Percentiles rank a stretch among this genome's conserved stretches.
phyloP scores from a whole-genome alignment of 2,113 vertebrate genomes.

The Lampris incognitus region DNA sequence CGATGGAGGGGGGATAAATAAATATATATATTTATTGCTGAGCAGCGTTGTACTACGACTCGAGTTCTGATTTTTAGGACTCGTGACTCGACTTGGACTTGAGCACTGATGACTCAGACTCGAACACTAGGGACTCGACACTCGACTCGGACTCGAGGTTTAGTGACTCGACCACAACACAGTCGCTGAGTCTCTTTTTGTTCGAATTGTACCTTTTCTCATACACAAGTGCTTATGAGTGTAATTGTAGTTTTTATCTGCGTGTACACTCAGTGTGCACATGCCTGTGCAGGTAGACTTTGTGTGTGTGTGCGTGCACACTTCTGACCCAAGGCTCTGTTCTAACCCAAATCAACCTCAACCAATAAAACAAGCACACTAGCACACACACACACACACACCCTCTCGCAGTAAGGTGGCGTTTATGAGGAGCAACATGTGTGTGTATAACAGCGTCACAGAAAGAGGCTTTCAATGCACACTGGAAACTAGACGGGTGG shows the following conservation, averaged over 20 bases:
- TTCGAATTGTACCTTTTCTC: background rate
- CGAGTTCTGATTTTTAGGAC: too few species aligned
- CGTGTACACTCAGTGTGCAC: background rate
- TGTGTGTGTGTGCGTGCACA: background rate
- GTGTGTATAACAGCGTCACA: slow-evolving; percentile 35
- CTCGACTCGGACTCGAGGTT: too few species aligned
- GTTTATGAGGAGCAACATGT: slow-evolving; percentile 55
- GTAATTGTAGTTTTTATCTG: background rate
- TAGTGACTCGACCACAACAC: too few species aligned
- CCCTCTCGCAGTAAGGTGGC: slow-evolving; percentile 49
- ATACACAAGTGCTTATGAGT: background rate
- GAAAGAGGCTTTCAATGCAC: background rate
- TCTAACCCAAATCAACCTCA: slow-evolving; percentile 52
- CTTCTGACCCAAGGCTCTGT: slow-evolving; percentile 24
- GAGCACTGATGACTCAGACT: too few species aligned
- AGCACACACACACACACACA: slow-evolving; percentile 50
- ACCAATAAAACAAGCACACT: slow-evolving; percentile 47
- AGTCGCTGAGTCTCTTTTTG: background rate
- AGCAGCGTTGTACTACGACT: too few species aligned
- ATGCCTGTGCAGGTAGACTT: background rate
- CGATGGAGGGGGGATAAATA: too few species aligned
- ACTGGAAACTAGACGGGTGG: background rate
- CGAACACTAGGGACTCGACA: too few species aligned
- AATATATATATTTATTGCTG: too few species aligned
- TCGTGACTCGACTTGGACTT: too few species aligned